Conservation (phyloP, 2,113 vertebrate species). For the Aspiorhynchus laticeps region DNA sequence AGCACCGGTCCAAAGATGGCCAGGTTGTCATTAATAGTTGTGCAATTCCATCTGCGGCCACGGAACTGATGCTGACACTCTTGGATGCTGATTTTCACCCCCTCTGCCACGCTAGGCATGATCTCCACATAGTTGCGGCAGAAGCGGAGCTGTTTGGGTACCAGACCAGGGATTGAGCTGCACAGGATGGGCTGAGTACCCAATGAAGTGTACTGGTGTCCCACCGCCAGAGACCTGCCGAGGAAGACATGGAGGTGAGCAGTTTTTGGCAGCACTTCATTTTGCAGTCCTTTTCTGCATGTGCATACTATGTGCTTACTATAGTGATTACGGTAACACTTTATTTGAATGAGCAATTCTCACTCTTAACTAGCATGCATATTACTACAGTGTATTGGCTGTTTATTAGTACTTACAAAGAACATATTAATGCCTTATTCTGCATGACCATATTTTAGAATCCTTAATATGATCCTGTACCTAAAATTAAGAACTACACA, state of each 20-base stretch:
- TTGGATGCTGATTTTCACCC: slow-evolving; percentile 92
- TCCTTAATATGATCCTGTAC: no score
- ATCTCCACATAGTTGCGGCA: slow-evolving; percentile 97
- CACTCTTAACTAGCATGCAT: no score
- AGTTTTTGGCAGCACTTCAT: background rate
- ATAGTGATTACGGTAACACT: background rate
- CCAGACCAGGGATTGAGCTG: slow-evolving; percentile 92
- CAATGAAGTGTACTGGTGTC: slow-evolving; percentile 91
- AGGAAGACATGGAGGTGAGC: background rate
- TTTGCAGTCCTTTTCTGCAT: background rate
- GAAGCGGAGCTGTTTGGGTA: slow-evolving; percentile 97
- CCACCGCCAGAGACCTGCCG: slow-evolving; percentile 90
- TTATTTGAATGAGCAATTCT: no score
- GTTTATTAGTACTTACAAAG: no score
- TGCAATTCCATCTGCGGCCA: slow-evolving; percentile 96
- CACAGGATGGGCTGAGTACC: slow-evolving; percentile 92
- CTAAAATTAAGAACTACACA: no score
- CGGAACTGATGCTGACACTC: slow-evolving; percentile 98
- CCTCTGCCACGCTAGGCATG: slow-evolving; percentile 96
- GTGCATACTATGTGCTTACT: background rate
- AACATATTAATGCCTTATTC: no score
- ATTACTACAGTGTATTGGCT: no score
- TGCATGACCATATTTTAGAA: no score
- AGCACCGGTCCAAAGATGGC: slow-evolving; percentile 96
- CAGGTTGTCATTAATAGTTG: slow-evolving; percentile 88